phyloP scores from a whole-genome alignment of 2,888 invertebrate genomes.

The Caenorhabditis doughertyi region DNA sequence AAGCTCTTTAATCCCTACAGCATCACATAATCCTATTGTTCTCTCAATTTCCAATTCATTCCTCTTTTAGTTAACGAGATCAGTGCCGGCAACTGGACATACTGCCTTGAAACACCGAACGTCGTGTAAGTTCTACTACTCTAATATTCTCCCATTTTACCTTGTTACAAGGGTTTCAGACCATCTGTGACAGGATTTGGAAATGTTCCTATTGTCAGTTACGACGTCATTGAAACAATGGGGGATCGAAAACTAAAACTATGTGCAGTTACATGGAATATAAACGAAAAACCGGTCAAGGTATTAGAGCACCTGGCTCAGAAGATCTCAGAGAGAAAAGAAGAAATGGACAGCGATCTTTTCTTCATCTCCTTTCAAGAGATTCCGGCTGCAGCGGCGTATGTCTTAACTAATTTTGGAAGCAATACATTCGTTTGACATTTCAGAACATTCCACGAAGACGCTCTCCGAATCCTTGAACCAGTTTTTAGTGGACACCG shows the following conservation, averaged over 20 bases:
- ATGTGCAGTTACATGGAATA: slow-evolving; percentile 77
- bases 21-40: slow-evolving; percentile 53
- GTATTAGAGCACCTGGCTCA: slow-evolving; percentile 60
- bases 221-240: slow-evolving; percentile 64
- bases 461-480: slow-evolving; percentile 72
- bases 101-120: slow-evolving; percentile 50
- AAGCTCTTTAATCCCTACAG: slow-evolving; percentile 42
- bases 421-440: not conserved
- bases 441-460: slow-evolving; percentile 78
- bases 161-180: slow-evolving; percentile 24
- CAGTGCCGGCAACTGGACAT: slow-evolving; percentile 65
- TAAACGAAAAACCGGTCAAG: slow-evolving; percentile 73
- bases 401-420: slow-evolving; percentile 15
- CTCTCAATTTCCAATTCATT: slow-evolving; percentile 33
- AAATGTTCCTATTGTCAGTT: slow-evolving; percentile 69
- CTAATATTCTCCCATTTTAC: not conserved
- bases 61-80: slow-evolving; percentile 58
- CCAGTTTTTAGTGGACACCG: slow-evolving; percentile 70
- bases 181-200: slow-evolving; percentile 68
- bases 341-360: slow-evolving; percentile 73
- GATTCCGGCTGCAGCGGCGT: slow-evolving; percentile 78
- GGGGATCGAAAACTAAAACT: slow-evolving; percentile 60
- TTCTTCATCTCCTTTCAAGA: slow-evolving; percentile 79
- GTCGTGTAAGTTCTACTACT: slow-evolving; percentile 12
- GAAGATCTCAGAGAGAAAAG: slow-evolving; percentile 59